A percentile compares a stretch with the other conserved stretches of the same genome.
These are phyloP conservation scores for Pseudorasbora parva DNA, from an alignment of 2,113 vertebrate species.

Conservation along the genomic window DNA sequence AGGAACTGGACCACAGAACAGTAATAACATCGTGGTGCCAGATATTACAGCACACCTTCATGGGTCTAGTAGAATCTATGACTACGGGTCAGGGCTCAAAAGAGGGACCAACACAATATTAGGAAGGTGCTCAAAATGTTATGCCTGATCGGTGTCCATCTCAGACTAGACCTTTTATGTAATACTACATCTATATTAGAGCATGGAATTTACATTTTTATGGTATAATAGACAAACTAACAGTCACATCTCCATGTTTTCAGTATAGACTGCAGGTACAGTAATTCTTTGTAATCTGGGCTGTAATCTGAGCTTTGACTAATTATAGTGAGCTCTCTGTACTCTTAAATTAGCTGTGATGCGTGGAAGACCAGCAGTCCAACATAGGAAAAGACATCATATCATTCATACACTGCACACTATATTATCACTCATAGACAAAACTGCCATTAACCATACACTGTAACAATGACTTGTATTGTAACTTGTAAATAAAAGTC, in stretches of 20 bases:
- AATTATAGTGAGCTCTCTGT: constrained; percentile 15
- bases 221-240: background rate
- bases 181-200: background rate
- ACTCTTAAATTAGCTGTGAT: constrained; percentile 29
- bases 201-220: background rate
- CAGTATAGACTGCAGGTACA: background rate
- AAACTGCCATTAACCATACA: background rate
- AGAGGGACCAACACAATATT: too few species aligned
- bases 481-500: background rate
- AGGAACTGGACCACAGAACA: too few species aligned
- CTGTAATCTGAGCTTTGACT: constrained; percentile 49
- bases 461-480: background rate
- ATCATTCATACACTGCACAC: background rate
- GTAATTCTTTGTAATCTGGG: constrained; percentile 42
- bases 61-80: too few species aligned
- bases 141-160: background rate
- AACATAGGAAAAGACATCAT: background rate
- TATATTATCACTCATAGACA: background rate
- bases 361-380: background rate
- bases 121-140: too few species aligned
- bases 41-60: too few species aligned
- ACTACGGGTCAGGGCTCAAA: too few species aligned
- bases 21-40: too few species aligned
- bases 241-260: background rate
- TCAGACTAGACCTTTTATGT: background rate